phyloP scores from a whole-genome alignment of 2,888 invertebrate species.

The Fragum sueziense region DNA sequence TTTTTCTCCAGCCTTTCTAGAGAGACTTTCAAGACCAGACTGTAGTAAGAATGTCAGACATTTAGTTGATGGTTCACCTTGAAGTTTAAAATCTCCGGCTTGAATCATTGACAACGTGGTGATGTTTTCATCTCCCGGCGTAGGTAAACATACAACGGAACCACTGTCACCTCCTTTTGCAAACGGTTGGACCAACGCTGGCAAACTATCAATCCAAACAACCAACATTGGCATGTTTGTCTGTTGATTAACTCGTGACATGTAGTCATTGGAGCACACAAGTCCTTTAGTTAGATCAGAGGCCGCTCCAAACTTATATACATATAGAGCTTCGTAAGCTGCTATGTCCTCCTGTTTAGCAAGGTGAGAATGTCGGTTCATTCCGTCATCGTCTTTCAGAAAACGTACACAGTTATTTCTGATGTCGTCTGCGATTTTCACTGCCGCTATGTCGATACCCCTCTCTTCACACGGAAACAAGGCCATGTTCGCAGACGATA shows the following conservation, averaged over 20 bases:
- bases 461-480: neutral
- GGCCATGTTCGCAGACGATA: constrained; percentile 11
- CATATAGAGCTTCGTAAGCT: neutral
- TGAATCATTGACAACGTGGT: constrained; percentile 26
- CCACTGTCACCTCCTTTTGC: constrained; percentile 34
- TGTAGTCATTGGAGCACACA: constrained; percentile 29
- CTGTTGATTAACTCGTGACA: neutral
- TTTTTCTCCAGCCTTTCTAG: neutral
- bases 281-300: constrained; percentile 32
- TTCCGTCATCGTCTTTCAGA: constrained; percentile 37
- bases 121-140: constrained; percentile 15
- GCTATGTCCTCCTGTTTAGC: neutral
- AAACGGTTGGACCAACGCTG: constrained; percentile 13
- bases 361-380: neutral
- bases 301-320: constrained; percentile 35
- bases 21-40: constrained; percentile 23
- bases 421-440: constrained; percentile 9
- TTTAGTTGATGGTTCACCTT: neutral
- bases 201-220: constrained; percentile 31
- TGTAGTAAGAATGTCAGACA: constrained; percentile 26
- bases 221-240: neutral
- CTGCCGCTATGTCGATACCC: constrained; percentile 39
- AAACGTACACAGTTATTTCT: constrained; percentile 7
- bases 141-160: constrained; percentile 24
- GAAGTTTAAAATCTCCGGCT: constrained; percentile 24